Base-by-base conservation (phyloP, 1,140 invertebrate species). In the Eumeta japonica region DNA sequence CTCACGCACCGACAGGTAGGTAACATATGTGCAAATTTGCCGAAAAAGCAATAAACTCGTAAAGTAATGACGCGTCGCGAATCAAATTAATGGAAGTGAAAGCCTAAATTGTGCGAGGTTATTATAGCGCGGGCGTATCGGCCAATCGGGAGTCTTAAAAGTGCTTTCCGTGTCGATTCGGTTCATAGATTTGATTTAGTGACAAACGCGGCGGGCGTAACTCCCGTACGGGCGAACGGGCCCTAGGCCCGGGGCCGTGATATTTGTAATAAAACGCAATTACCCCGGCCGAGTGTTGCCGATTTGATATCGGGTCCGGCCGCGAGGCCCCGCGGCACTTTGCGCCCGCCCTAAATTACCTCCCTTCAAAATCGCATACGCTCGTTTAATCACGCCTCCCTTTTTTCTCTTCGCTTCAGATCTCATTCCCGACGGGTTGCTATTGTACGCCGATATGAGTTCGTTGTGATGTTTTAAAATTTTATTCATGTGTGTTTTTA, bases 261-360 rank as follows among this genome's bases (percentile, higher is more conserved):
- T 55, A 47, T 42, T 61, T 56, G 52, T 57, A 54, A 55, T 50
- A 51, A 60, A 64, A 60, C 57, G 58, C 58, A 63, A 68, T 67
- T 64, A 64, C 47, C 20, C 20, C 20, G 39, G 28, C 15, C 44
- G 45, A 62, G 58, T 58, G 57, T 53, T 62, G 52, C 59, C 62
- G 63, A 65, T 63, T 64, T 60, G 41, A 54, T 48, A 58, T 54
- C 41, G 45, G n/a, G 20, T 24, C n/a, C 20, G n/a, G 5, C n/a
- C 5, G 5, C 5, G 5, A 24, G 5, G 20, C 20, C 20, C 20
- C 20, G n/a, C 5, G 20, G 20, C n/a, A n/a, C 20, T 24, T n/a
- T n/a, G 20, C n/a, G 20, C n/a, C 5, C 20, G 5, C 20, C 20
- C 20, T n/a, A 24, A 24, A 24, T 24, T 24, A n/a, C 20, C n/a